These are phyloP conservation scores for Gopherus evgoodei DNA, from an alignment of 2,113 vertebrate genomes.

Conservation along the genomic window DNA sequence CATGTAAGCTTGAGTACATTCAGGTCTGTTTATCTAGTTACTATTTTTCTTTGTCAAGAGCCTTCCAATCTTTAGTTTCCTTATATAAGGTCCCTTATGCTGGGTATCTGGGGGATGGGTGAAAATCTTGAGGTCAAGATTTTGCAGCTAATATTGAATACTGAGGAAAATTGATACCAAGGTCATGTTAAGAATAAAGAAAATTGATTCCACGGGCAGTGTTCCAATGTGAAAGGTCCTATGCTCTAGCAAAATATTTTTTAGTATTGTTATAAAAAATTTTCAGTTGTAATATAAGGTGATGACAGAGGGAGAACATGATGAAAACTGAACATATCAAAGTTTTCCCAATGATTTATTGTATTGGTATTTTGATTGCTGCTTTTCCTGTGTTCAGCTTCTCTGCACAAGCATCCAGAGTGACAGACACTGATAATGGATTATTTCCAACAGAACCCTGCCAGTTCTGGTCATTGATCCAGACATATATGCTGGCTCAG, in stretches of 20 bases:
- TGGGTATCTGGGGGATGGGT: background rate
- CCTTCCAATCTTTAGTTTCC: constrained; percentile 11
- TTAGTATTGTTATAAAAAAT: constrained; percentile 29
- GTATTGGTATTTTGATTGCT: constrained; percentile 5
- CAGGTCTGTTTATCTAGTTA: constrained; percentile 42
- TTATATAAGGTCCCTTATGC: constrained; percentile 35
- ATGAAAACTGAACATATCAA: background rate
- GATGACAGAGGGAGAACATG: background rate
- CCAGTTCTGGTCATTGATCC: constrained; percentile 43
- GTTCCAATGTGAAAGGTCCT: constrained; percentile 41
- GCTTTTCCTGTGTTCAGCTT: constrained; percentile 28
- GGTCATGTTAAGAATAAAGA: constrained; percentile 73
- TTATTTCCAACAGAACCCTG: constrained; percentile 6
- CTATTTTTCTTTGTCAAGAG: constrained; percentile 41
- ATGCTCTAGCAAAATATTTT: constrained; percentile 65
- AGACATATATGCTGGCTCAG: background rate
- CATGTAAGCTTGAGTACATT: constrained; percentile 18
- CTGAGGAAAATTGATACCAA: constrained; percentile 66
- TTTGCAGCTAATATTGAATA: constrained; percentile 65
- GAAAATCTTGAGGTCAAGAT: constrained; percentile 65
- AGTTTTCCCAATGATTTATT: constrained; percentile 25
- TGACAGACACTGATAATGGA: constrained; percentile 2
- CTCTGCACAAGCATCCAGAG: background rate
- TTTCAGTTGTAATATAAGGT: background rate
- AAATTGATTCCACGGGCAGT: constrained; percentile 75